Conservation (phyloP, 2,113 vertebrate genomes). For the Entomyzon cyanotis region DNA sequence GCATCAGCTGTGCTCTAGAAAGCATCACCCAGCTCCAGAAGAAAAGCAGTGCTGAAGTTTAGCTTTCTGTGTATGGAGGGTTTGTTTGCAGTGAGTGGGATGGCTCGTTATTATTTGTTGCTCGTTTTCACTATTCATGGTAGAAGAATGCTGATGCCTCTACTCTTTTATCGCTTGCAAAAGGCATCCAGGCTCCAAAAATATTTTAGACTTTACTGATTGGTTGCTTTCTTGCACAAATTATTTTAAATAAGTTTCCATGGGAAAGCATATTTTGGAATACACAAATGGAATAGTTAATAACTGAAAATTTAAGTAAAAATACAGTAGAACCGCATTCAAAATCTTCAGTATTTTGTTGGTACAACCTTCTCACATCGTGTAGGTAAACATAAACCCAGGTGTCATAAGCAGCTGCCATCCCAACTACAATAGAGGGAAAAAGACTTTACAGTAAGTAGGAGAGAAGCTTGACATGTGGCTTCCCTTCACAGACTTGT, state of each 20-base stretch:
- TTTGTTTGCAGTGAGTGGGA: background rate
- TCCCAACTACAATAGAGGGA: fast-evolving
- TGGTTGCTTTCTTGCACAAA: background rate
- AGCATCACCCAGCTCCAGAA: background rate
- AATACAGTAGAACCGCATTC: background rate
- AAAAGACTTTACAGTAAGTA: background rate
- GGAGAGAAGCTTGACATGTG: background rate
- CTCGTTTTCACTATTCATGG: background rate
- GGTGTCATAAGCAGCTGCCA: background rate
- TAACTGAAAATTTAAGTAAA: background rate
- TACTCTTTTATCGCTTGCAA: background rate
- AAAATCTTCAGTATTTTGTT: background rate
- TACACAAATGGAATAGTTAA: background rate
- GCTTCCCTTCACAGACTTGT: background rate
- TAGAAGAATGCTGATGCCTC: background rate
- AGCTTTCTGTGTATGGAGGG: background rate
- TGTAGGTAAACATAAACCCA: background rate
- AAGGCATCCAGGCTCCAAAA: background rate
- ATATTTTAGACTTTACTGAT: background rate
- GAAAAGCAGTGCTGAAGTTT: background rate
- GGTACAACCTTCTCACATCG: background rate
- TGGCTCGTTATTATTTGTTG: background rate
- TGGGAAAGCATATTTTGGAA: background rate
- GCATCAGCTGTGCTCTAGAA: background rate
- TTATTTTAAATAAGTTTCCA: background rate